Percentiles rank a stretch among this genome's conserved stretches.
Conservation (phyloP, 2,797 vertebrate genomes). For the Rhodeus uyekii region DNA sequence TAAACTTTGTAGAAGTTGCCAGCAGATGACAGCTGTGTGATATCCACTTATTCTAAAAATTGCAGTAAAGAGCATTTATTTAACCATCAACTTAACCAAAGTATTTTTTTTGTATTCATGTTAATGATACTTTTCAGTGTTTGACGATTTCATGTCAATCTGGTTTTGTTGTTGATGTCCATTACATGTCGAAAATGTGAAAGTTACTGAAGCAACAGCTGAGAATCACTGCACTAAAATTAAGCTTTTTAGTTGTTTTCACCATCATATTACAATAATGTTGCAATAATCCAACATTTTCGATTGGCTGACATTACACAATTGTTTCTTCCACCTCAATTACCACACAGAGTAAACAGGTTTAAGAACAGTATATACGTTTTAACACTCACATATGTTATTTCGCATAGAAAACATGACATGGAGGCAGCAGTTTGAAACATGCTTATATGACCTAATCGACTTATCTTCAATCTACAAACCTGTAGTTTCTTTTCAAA, state of each 20-base stretch:
- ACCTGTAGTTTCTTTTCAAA: background rate
- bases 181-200: background rate
- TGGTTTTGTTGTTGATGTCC: background rate
- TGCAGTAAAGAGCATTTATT: background rate
- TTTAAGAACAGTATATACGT: background rate
- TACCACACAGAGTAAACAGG: background rate
- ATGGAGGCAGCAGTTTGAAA: background rate
- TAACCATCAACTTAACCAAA: background rate
- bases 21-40: conserved; percentile 3
- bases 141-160: background rate
- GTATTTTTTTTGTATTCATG: background rate
- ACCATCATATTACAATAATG: background rate
- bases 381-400: background rate
- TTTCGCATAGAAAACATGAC: background rate
- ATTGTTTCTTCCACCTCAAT: background rate
- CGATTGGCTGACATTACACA: background rate
- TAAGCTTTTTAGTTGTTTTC: background rate
- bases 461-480: background rate
- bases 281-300: background rate
- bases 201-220: background rate
- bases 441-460: background rate
- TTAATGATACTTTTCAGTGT: background rate
- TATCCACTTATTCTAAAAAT: background rate
- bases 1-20: background rate
- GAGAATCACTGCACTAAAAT: background rate